Conservation (phyloP, 2,113 vertebrate genomes). For the Pachycephala philippinensis region DNA sequence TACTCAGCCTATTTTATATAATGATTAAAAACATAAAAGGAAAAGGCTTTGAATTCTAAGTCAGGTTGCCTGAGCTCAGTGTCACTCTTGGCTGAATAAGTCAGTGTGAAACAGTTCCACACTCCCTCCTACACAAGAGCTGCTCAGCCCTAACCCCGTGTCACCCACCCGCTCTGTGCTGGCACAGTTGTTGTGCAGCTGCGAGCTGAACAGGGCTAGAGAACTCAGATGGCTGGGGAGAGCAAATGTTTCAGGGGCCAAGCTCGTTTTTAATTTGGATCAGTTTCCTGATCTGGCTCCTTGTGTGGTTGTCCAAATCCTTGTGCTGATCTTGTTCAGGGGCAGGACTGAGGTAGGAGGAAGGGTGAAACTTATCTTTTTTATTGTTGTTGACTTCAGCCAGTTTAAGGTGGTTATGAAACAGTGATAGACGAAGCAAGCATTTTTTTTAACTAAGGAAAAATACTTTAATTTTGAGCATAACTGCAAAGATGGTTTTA, state of each 20-base stretch:
- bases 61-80: not conserved
- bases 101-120: not conserved
- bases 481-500: not conserved
- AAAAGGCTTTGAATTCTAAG: not conserved
- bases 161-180: not conserved
- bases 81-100: not conserved
- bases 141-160: not conserved
- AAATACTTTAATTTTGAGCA: not conserved
- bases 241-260: slow-evolving; percentile 1
- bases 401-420: not conserved
- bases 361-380: not conserved
- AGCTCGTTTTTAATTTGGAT: slow-evolving; percentile 29
- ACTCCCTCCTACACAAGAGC: not conserved
- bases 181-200: slow-evolving; percentile 42
- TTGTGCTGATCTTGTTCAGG: not conserved
- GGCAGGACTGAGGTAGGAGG: not conserved
- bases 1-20: not conserved
- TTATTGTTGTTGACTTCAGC: not conserved
- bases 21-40: not conserved
- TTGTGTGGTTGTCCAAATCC: not conserved
- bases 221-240: not conserved
- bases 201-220: not conserved
- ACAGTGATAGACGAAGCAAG: not conserved
- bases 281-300: not conserved
- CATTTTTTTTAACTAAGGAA: not conserved